These are phyloP conservation scores for Dromius quadrimaculatus DNA, from an alignment of 2,888 invertebrate species.

Conservation along the genomic window DNA sequence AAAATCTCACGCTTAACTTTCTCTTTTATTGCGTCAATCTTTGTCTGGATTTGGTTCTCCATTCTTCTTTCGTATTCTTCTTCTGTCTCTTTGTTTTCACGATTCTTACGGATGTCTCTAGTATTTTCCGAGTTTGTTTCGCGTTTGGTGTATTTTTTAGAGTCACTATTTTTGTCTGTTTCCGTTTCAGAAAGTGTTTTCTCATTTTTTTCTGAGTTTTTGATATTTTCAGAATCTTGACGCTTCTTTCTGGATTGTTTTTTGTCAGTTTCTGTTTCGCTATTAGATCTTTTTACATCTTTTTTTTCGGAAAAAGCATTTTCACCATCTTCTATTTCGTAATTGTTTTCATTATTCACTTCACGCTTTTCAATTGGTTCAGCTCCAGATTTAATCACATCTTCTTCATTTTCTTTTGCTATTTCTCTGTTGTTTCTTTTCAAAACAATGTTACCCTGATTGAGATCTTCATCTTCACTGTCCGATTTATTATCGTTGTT, in stretches of 20 bases:
- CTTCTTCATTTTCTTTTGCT: constrained; percentile 40
- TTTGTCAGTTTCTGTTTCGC: constrained; percentile 8
- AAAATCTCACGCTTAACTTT: constrained; percentile 64
- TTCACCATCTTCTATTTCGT: constrained; percentile 13
- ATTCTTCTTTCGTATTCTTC: constrained; percentile 60
- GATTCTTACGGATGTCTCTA: constrained; percentile 53
- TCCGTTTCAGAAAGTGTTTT: constrained; percentile 54
- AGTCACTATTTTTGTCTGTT: constrained; percentile 47
- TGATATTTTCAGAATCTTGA: not conserved
- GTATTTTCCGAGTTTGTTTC: constrained; percentile 7
- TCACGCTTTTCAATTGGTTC: constrained; percentile 57
- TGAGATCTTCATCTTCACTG: constrained; percentile 18
- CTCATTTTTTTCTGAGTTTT: constrained; percentile 9
- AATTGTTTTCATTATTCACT: constrained; percentile 51
- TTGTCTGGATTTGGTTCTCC: constrained; percentile 63
- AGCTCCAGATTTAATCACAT: constrained; percentile 54
- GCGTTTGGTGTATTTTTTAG: constrained; percentile 49
- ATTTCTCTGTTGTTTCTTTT: constrained; percentile 37
- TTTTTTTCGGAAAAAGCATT: constrained; percentile 50
- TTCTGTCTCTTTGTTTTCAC: constrained; percentile 45
- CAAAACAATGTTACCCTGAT: constrained; percentile 6
- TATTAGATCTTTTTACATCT: not conserved
- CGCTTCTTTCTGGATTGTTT: constrained; percentile 17
- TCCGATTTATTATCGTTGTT: constrained; percentile 31
- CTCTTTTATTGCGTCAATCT: constrained; percentile 64